These are phyloP conservation scores for Cheirogaleus medius DNA, from an alignment of 2,113 vertebrate species.

Conservation along the genomic window DNA sequence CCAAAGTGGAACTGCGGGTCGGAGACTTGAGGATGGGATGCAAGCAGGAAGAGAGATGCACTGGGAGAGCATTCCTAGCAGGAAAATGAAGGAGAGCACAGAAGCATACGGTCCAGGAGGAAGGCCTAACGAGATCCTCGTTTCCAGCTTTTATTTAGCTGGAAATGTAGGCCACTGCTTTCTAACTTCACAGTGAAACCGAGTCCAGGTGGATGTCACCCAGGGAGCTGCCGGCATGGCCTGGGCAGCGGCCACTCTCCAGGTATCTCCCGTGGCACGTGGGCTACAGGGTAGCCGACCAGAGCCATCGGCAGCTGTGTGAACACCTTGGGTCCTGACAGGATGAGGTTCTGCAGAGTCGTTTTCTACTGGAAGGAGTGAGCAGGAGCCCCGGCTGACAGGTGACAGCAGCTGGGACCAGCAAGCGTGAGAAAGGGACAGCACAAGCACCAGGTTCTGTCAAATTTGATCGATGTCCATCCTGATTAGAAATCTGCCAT, in stretches of 20 bases:
- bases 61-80: neutral
- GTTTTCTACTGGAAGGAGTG: neutral
- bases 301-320: neutral
- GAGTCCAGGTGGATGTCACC: neutral
- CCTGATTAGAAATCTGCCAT: neutral
- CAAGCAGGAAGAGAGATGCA: neutral
- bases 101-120: neutral
- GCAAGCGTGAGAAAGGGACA: neutral
- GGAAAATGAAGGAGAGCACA: neutral
- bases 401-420: neutral
- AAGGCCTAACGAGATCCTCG: rapidly evolving
- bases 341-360: neutral
- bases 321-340: neutral
- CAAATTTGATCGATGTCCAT: neutral
- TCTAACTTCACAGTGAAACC: slow-evolving; percentile 16
- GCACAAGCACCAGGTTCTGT: neutral
- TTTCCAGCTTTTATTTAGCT: neutral
- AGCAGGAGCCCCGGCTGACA: neutral
- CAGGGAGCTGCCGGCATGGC: neutral
- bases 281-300: neutral
- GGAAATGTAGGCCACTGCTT: neutral
- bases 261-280: rapidly evolving
- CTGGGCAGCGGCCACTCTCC: neutral
- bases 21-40: neutral
- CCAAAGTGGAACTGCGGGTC: neutral